Base-by-base conservation (phyloP, 2,797 vertebrate species). In the Girardinus metallicus region DNA sequence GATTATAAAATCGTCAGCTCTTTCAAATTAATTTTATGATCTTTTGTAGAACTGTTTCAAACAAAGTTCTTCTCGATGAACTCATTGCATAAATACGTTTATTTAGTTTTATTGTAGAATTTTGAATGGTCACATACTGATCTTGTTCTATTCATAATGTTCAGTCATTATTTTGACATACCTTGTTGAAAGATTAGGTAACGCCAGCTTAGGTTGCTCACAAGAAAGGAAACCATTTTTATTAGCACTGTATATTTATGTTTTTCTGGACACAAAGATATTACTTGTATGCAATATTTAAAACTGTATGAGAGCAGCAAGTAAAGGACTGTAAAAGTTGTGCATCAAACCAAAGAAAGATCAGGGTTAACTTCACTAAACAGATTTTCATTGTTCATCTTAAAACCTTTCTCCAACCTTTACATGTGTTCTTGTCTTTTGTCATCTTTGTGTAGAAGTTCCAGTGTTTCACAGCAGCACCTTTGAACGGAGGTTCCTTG, bases 401-500 rank as follows among this genome's bases (percentile, higher is more conserved):
- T 46, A 21, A 9, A 66, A 74, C 39, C n/a, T 10, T 31, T 16
- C 3, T 60, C 15, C 6, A 12, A 31, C 29, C 2, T 16, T 29
- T 31, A 3, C 4, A 53, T 26, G 7, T 53, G 2, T 72, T 62
- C 3, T 18, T n/a, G 53, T 16, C 44, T 9, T 70, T 55, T 82
- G 29, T 71, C 12, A 4, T 66, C 0, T 70, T 60, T 74, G 57
- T 83, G 47, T 31, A 97, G 97, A 97, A 89, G 95, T 94, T 18
- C 87, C 95, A 55, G 88, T 94, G 83, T 97, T 97, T 91, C 96
- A 97, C 90, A 96, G 95, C 94, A 97, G 92, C 91, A 97, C 97
- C 44, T 94, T 98, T 79, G 98, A 99, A 92, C 96, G 97, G 84
- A 97, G 97, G 92, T 91, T 94, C 13, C 96, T 96, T 0, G 81